Evolutionary conservation across 64 coral and sea anemone genomes (phyloP).

Genomic region (Actinia equina): DNA sequence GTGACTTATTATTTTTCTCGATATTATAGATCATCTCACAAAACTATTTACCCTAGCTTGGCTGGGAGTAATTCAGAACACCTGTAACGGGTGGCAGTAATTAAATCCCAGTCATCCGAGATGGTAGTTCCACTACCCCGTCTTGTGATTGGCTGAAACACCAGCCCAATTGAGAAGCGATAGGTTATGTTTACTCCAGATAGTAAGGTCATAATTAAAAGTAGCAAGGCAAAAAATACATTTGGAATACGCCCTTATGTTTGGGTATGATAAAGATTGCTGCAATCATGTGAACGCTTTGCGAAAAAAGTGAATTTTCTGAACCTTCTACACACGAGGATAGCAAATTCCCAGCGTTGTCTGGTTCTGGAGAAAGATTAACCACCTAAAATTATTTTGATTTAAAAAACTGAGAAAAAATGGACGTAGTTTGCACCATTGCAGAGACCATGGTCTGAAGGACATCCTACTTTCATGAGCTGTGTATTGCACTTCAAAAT

Average conservation of each 20-base stretch:
- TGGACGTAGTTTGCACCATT: background rate
- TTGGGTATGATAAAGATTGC: constrained; percentile 6
- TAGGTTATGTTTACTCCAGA: constrained; percentile 5
- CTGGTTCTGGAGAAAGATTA: background rate
- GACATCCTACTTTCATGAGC: background rate
- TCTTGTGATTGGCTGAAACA: constrained; percentile 8
- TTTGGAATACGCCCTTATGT: constrained; percentile 18
- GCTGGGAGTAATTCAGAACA: background rate
- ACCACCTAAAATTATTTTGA: background rate
- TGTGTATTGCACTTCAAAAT: background rate
- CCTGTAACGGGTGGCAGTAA: constrained; percentile 17
- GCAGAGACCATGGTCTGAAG: background rate
- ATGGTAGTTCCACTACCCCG: background rate
- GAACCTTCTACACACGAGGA: too few species aligned
- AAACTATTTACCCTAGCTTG: too few species aligned
- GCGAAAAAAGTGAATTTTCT: too few species aligned
- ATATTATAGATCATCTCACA: too few species aligned
- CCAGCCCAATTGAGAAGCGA: background rate
- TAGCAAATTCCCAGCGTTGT: background rate
- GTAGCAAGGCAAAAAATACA: background rate
- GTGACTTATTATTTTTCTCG: too few species aligned
- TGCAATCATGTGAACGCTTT: background rate
- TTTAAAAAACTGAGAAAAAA: background rate
- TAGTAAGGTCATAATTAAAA: constrained; percentile 4
- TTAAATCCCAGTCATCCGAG: background rate